These are phyloP conservation scores for Trissoscelio sp. DNA, from an alignment of 2,888 invertebrate genomes.

Conservation along the genomic window DNA sequence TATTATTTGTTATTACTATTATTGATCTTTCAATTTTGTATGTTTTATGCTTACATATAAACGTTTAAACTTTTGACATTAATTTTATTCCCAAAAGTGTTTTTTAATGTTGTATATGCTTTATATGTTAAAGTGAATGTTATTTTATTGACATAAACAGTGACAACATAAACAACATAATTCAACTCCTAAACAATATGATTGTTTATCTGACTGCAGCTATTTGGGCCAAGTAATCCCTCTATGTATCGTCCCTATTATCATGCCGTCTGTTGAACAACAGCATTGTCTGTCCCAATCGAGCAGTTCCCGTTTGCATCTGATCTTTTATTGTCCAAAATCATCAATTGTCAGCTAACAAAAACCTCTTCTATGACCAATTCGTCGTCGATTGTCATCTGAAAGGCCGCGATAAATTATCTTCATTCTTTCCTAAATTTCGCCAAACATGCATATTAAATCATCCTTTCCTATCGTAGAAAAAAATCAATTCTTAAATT, in stretches of 20 bases:
- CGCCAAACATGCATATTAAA: too few relatives aligned
- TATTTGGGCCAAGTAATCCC: constrained; percentile 52
- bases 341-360: constrained; percentile 27
- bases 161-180: constrained; percentile 4
- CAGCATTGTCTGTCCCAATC: constrained; percentile 36
- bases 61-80: too few relatives aligned
- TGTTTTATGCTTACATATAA: too few relatives aligned
- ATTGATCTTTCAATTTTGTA: too few relatives aligned
- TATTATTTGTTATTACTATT: too few relatives aligned
- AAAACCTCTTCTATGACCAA: constrained; percentile 21
- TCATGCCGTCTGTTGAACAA: constrained; percentile 50
- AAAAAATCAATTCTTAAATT: too few relatives aligned
- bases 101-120: too few relatives aligned
- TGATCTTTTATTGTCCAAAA: constrained; percentile 47
- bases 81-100: too few relatives aligned
- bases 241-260: constrained; percentile 58
- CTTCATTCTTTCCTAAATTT: not conserved
- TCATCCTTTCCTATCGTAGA: too few relatives aligned
- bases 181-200: constrained; percentile 31
- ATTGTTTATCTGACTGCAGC: constrained; percentile 49
- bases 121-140: too few relatives aligned
- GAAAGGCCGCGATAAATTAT: constrained; percentile 7
- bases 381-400: constrained; percentile 7
- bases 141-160: too few relatives aligned
- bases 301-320: constrained; percentile 41